These are phyloP conservation scores for Lottia gigantea DNA, from an alignment of 2,888 invertebrate genomes.

Conservation along the genomic window DNA sequence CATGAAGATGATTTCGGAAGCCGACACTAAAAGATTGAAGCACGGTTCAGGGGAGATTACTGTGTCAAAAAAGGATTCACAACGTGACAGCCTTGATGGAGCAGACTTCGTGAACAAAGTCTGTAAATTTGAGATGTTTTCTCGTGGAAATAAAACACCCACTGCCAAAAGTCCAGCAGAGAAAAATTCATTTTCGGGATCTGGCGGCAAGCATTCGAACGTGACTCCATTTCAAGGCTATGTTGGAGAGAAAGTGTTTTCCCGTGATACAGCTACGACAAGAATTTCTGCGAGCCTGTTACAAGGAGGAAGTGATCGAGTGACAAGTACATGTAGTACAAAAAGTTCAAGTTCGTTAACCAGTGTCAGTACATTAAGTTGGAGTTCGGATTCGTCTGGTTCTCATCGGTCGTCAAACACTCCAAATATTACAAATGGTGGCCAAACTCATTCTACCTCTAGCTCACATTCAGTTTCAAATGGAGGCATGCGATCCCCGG, in stretches of 20 bases:
- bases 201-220: neutral
- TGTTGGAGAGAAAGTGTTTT: slow-evolving; percentile 61
- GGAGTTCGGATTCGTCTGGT: slow-evolving; percentile 41
- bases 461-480: neutral
- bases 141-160: slow-evolving; percentile 42
- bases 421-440: slow-evolving; percentile 19
- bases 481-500: slow-evolving; percentile 8
- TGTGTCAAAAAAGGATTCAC: slow-evolving; percentile 31
- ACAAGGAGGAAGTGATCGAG: slow-evolving; percentile 35
- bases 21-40: slow-evolving; percentile 34
- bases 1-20: slow-evolving; percentile 59
- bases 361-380: slow-evolving; percentile 52
- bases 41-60: slow-evolving; percentile 28
- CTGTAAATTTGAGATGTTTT: slow-evolving; percentile 76
- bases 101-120: slow-evolving; percentile 79
- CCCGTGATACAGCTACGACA: slow-evolving; percentile 60
- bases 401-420: slow-evolving; percentile 20
- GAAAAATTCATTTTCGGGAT: slow-evolving; percentile 27
- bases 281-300: slow-evolving; percentile 55
- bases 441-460: slow-evolving; percentile 6
- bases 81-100: slow-evolving; percentile 68
- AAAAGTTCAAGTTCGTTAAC: slow-evolving; percentile 56
- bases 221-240: slow-evolving; percentile 25
- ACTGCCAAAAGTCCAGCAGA: slow-evolving; percentile 38
- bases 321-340: slow-evolving; percentile 46